phyloP scores from a whole-genome alignment of 1,140 invertebrate species.

The Megalonaias nervosa region DNA sequence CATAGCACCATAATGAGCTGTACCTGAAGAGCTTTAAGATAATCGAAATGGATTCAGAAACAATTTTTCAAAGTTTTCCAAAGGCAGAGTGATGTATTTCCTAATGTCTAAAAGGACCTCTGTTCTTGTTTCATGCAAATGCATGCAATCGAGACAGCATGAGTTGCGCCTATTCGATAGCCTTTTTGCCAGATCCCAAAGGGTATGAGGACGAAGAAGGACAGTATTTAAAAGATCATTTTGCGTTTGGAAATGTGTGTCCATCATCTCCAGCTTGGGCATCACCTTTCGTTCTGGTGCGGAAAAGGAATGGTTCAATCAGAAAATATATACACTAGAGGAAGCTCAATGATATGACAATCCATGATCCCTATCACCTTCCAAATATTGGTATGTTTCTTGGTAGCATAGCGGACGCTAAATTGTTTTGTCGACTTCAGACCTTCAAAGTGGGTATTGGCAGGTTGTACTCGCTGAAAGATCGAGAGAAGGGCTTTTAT shows the following conservation, averaged over 20 bases:
- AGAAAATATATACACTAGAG: slow-evolving; percentile 1
- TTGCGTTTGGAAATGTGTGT: background rate
- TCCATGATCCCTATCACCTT: slow-evolving; percentile 8
- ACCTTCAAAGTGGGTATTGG: slow-evolving; percentile 21
- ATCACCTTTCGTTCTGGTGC: slow-evolving; percentile 9
- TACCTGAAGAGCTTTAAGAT: too few relatives aligned
- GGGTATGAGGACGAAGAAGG: slow-evolving; percentile 10
- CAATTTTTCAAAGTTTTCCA: too few relatives aligned
- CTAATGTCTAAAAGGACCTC: too few relatives aligned
- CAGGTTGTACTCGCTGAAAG: slow-evolving; percentile 1
- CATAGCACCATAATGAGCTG: too few relatives aligned
- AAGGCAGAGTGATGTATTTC: too few relatives aligned
- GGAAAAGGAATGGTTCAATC: slow-evolving; percentile 1
- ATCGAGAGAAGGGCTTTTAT: slow-evolving; percentile 13
- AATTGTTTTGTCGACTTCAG: slow-evolving; percentile 7
- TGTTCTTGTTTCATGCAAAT: too few relatives aligned
- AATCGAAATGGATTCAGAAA: too few relatives aligned
- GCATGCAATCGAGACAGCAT: background rate
- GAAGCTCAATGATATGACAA: slow-evolving; percentile 3
- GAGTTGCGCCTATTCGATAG: slow-evolving; percentile 4
- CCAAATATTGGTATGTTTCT: slow-evolving; percentile 5
- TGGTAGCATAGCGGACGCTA: background rate
- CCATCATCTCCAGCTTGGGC: slow-evolving; percentile 15
- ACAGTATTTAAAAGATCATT: slow-evolving; percentile 5
- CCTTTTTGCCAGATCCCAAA: background rate